phyloP scores from a whole-genome alignment of 30 jellyfish, hydroid and myxozoan species.

The Sanderia malayensis region DNA sequence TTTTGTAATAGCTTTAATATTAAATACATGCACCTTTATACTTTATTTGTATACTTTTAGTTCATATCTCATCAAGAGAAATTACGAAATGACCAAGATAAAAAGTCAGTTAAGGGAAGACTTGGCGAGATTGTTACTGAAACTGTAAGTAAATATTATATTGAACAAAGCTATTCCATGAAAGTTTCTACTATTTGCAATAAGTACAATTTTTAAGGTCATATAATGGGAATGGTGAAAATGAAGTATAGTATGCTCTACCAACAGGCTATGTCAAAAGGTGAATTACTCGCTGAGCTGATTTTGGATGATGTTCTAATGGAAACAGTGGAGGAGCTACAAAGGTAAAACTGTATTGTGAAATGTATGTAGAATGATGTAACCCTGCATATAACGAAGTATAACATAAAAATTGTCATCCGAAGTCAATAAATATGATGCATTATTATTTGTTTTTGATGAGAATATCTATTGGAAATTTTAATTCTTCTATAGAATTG shows the following conservation, averaged over 20 bases:
- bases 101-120: constrained; percentile 59
- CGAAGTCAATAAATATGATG: no score
- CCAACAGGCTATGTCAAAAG: constrained; percentile 90
- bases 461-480: neutral
- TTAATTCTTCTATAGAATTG: neutral
- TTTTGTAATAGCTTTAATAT: no score
- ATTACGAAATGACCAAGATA: constrained; percentile 58
- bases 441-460: neutral
- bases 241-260: no score
- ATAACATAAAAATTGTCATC: no score
- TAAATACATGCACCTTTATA: no score
- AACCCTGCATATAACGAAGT: no score
- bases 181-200: no score
- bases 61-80: constrained; percentile 74
- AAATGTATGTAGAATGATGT: no score
- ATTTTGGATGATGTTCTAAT: constrained; percentile 69
- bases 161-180: no score
- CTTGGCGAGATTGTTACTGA: constrained; percentile 76
- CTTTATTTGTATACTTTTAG: constrained; percentile 35
- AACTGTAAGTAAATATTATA: constrained; percentile 71
- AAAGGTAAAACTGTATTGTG: no score
- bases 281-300: constrained; percentile 82
- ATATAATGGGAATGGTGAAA: no score
- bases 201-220: no score
- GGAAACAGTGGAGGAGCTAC: constrained; percentile 81